Conservation (phyloP, 2,113 vertebrate species). For the Rhineura floridana region DNA sequence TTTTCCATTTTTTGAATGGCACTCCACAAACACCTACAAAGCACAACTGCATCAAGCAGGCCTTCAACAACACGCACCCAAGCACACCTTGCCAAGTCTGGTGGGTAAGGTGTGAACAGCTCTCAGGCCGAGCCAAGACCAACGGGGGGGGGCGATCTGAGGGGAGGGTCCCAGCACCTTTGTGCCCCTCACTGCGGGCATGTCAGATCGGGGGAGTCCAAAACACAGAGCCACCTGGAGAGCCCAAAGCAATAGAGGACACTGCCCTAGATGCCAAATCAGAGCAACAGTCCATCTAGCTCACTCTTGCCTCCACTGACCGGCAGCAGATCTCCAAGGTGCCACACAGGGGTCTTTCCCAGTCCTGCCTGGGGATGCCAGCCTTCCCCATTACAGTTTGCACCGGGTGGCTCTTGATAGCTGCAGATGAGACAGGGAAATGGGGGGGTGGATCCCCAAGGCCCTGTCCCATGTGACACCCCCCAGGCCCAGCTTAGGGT, state of each 20-base stretch:
- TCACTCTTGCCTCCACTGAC: neutral
- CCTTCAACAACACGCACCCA: neutral
- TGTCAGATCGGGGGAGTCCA: neutral
- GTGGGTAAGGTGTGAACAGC: neutral
- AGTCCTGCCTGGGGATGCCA: neutral
- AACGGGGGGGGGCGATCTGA: neutral
- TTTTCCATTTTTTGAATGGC: neutral
- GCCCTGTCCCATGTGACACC: neutral
- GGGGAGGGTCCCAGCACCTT: neutral
- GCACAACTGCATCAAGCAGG: neutral
- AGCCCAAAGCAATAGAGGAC: too few relatives aligned
- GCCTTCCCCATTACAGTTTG: too few relatives aligned
- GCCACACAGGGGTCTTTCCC: neutral
- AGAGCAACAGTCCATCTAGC: too few relatives aligned
- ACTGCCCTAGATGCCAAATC: neutral
- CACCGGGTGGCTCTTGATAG: too few relatives aligned
- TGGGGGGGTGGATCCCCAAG: too few relatives aligned
- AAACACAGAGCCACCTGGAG: neutral
- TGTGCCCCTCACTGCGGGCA: neutral
- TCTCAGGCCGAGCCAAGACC: neutral
- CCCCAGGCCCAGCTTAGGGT: constrained; percentile 38
- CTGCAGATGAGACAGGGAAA: neutral
- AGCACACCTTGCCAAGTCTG: neutral
- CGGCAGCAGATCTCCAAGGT: neutral
- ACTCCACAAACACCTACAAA: neutral